These are phyloP conservation scores for Drosophila algonquin DNA, from an alignment of 2,888 invertebrate species.

Conservation along the genomic window DNA sequence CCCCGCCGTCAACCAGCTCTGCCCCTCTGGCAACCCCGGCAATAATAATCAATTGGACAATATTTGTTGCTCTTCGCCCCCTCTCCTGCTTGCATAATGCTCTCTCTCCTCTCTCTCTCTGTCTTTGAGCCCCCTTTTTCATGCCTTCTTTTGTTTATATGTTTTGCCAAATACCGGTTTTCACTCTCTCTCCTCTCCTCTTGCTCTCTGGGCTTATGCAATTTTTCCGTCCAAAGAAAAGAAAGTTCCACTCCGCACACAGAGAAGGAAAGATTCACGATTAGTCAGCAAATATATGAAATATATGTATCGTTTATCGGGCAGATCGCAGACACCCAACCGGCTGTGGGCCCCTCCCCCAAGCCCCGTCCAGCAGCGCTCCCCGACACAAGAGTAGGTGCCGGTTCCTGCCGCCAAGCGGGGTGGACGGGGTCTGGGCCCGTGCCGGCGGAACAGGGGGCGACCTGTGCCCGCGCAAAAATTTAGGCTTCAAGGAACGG, in stretches of 20 bases:
- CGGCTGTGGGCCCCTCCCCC: neutral
- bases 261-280: neutral
- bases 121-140: neutral
- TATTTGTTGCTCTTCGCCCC: too few species aligned
- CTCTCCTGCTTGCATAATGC: constrained; percentile 63
- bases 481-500: constrained; percentile 76
- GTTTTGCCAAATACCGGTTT: constrained; percentile 44
- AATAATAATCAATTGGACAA: constrained; percentile 20
- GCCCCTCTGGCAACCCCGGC: neutral
- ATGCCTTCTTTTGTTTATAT: constrained; percentile 48
- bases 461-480: constrained; percentile 82
- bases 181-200: constrained; percentile 3
- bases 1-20: constrained; percentile 49
- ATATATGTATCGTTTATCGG: constrained; percentile 43
- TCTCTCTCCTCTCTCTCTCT: neutral
- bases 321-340: constrained; percentile 82
- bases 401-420: constrained; percentile 37
- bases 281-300: constrained; percentile 13
- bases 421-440: neutral
- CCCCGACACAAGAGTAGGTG: constrained; percentile 79
- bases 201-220: constrained; percentile 54
- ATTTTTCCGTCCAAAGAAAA: constrained; percentile 57
- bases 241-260: constrained; percentile 38
- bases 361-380: constrained; percentile 26
- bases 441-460: constrained; percentile 59